These are phyloP conservation scores for Schrankia costaestrigalis DNA, from an alignment of 2,888 invertebrate genomes.

Conservation along the genomic window DNA sequence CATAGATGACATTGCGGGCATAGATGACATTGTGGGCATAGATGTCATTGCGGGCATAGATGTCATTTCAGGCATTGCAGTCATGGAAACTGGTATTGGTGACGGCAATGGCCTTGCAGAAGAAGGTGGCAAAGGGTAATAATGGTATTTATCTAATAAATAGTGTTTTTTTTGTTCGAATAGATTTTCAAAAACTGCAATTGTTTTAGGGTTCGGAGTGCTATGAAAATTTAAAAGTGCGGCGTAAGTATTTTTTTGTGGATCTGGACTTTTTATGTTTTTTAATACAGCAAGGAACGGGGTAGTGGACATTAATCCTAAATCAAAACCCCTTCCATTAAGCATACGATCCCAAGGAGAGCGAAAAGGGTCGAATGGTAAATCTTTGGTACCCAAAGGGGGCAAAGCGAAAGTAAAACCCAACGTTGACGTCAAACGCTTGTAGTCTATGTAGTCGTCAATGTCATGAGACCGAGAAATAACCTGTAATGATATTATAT, in stretches of 20 bases:
- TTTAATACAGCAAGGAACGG: slow-evolving; percentile 91
- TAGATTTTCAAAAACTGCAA: slow-evolving; percentile 87
- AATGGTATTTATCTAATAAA: slow-evolving; percentile 74
- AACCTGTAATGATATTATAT: slow-evolving; percentile 78
- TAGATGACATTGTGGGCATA: no score
- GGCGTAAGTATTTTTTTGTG: slow-evolving; percentile 91
- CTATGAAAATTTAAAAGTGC: slow-evolving; percentile 94
- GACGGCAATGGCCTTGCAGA: slow-evolving; percentile 28
- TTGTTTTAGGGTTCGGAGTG: slow-evolving; percentile 89
- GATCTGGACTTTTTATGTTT: slow-evolving; percentile 91
- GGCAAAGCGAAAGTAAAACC: slow-evolving; percentile 95
- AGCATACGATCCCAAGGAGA: slow-evolving; percentile 87
- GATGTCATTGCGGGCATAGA: no score
- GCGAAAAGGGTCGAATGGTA: slow-evolving; percentile 86
- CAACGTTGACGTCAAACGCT: slow-evolving; percentile 90
- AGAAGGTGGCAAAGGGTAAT: slow-evolving; percentile 40
- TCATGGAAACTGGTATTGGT: no score
- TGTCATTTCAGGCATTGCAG: no score
- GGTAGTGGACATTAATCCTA: slow-evolving; percentile 91
- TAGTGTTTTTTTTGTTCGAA: slow-evolving; percentile 84
- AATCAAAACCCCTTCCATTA: slow-evolving; percentile 87
- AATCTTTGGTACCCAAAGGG: slow-evolving; percentile 82
- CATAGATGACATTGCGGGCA: no score
- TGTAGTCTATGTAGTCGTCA: slow-evolving; percentile 72
- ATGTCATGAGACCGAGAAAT: slow-evolving; percentile 72